A percentile compares a stretch with the other conserved stretches of the same genome.
These are phyloP conservation scores for Muntiacus reevesi DNA, from an alignment of 2,113 vertebrate species.

Conservation along the genomic window DNA sequence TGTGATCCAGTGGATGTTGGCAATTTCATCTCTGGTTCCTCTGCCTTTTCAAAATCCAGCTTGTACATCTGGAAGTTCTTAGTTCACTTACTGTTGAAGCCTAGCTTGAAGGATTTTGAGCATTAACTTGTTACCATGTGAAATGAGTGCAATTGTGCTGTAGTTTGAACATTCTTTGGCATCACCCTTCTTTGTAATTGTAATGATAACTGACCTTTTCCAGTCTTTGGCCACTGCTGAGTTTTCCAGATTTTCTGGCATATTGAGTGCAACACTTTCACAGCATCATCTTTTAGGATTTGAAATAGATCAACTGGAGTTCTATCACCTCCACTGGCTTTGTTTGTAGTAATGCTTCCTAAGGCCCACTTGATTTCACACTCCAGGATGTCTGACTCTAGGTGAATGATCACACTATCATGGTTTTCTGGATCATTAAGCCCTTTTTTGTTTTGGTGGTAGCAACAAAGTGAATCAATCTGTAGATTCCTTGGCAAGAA, in stretches of 20 bases:
- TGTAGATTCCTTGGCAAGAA: background rate
- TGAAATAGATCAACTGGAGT: background rate
- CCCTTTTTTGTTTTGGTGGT: background rate
- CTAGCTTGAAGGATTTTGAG: background rate
- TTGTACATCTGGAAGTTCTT: too few relatives aligned
- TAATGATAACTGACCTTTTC: background rate
- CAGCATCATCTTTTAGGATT: background rate
- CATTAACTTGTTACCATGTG: background rate
- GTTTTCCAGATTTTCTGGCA: background rate
- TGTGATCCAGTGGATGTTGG: too few relatives aligned
- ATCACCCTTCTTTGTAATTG: background rate
- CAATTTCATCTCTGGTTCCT: too few relatives aligned
- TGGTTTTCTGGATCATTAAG: background rate
- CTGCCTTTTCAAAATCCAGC: too few relatives aligned
- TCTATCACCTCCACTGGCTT: background rate
- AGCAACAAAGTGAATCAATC: background rate
- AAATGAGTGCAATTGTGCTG: background rate
- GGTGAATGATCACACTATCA: background rate
- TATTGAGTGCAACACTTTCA: background rate
- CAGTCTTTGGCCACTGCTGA: background rate
- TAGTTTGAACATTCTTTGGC: background rate
- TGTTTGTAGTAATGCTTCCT: background rate
- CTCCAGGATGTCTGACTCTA: background rate
- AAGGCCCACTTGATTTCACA: background rate
- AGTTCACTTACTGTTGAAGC: too few relatives aligned